These are phyloP conservation scores for Prunella himalayana DNA, from an alignment of 2,113 vertebrate species.

Conservation along the genomic window DNA sequence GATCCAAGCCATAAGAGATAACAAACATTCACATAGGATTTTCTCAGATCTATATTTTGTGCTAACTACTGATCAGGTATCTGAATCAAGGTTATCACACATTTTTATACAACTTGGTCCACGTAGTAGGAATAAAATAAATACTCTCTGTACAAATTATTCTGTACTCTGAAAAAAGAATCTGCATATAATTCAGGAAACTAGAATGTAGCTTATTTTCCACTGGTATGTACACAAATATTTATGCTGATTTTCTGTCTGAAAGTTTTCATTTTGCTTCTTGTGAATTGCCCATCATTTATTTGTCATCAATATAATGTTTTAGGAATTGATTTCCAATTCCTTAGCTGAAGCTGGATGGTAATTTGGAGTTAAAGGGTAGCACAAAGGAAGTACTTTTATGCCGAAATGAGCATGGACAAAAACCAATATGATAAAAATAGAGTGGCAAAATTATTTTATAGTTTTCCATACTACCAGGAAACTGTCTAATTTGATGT, in stretches of 20 bases:
- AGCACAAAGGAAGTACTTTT: neutral
- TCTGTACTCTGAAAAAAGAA: neutral
- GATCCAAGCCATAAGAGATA: neutral
- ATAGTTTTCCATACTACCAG: neutral
- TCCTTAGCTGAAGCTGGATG: neutral
- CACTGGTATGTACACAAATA: neutral
- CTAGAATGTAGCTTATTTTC: neutral
- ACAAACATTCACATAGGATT: neutral
- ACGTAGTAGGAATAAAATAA: neutral
- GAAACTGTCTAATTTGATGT: neutral
- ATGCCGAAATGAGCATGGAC: neutral
- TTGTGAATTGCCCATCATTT: neutral
- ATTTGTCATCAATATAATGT: neutral
- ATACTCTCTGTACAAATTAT: neutral
- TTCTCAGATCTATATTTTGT: neutral
- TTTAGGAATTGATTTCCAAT: constrained; percentile 29
- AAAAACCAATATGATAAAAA: neutral
- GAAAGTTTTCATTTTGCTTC: neutral
- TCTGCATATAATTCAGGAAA: neutral
- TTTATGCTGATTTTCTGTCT: neutral
- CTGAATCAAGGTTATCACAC: neutral
- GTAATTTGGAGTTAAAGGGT: neutral
- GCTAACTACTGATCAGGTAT: neutral
- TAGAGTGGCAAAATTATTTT: neutral
- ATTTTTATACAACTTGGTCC: neutral